Conservation (phyloP, 2,888 invertebrate species). For the Ophonus ardosiacus region DNA sequence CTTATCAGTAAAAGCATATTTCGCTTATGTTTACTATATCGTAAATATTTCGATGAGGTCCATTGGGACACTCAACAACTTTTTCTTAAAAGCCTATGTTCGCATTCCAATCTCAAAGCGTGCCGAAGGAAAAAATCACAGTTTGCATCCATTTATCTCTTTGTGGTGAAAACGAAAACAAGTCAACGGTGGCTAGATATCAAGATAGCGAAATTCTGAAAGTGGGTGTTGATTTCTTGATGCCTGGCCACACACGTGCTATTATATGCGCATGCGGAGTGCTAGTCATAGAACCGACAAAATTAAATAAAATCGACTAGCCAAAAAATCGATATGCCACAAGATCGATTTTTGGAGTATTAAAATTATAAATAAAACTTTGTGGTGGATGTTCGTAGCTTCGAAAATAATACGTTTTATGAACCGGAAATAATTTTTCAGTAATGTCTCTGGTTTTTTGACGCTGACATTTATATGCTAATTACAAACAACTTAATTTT, state of each 20-base stretch:
- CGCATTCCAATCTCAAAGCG: slow-evolving; percentile 23
- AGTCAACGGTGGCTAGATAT: slow-evolving; percentile 49
- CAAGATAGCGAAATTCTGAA: slow-evolving; percentile 60
- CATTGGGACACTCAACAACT: slow-evolving; percentile 40
- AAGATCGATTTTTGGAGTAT: not conserved
- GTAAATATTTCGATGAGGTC: slow-evolving; percentile 48
- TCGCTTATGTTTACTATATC: slow-evolving; percentile 48
- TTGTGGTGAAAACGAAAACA: slow-evolving; percentile 54
- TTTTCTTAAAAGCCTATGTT: slow-evolving; percentile 47
- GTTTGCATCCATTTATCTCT: slow-evolving; percentile 55
- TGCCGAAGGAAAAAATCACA: slow-evolving; percentile 50
- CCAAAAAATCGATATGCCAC: not conserved
- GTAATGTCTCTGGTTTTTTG: too few species aligned
- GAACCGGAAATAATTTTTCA: too few species aligned
- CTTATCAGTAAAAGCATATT: slow-evolving; percentile 38
- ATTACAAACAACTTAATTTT: too few species aligned
- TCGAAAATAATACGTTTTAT: too few species aligned
- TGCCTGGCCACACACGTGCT: slow-evolving; percentile 56
- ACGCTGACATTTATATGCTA: too few species aligned
- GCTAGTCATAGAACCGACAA: too few species aligned
- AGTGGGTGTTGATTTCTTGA: slow-evolving; percentile 61
- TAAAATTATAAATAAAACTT: too few species aligned
- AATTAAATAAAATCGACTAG: not conserved
- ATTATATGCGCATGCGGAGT: slow-evolving; percentile 36
- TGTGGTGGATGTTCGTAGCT: too few species aligned